Evolutionary conservation across 2,797 vertebrate species (phyloP).

Genomic region (Argentina silus): DNA sequence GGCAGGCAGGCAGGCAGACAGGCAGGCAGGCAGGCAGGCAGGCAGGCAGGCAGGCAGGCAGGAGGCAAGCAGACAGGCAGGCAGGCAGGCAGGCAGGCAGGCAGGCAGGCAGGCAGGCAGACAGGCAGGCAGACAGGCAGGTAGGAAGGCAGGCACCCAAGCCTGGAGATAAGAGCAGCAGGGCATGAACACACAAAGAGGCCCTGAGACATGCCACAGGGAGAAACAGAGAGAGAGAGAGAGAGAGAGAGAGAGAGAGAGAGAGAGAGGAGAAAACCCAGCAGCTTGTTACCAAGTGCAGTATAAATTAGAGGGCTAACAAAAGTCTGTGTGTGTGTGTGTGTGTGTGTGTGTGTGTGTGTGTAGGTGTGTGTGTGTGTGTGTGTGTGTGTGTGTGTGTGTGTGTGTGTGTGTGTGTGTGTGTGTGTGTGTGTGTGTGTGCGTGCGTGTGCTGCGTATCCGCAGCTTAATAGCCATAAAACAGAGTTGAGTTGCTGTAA

Average conservation of each 20-base stretch:
- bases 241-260: conserved; percentile 18
- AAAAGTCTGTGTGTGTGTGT: conserved; percentile 11
- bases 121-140: conserved; percentile 42
- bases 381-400: conserved; percentile 5
- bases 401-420: conserved; percentile 10
- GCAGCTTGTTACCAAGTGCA: conserved; percentile 31
- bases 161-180: conserved; percentile 50
- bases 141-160: conserved; percentile 49
- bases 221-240: not conserved
- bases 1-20: too few species aligned
- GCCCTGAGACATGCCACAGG: conserved; percentile 34
- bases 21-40: too few species aligned
- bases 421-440: not conserved
- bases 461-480: not conserved
- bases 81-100: too few species aligned
- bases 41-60: too few species aligned
- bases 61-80: too few species aligned
- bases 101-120: too few species aligned
- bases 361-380: conserved; percentile 13
- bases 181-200: conserved; percentile 38
- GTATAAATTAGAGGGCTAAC: not conserved
- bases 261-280: conserved; percentile 13
- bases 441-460: not conserved
- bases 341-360: not conserved
- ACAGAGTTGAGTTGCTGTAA: conserved; percentile 3